A percentile compares a stretch with the other conserved stretches of the same genome.
Conservation (phyloP, 2,797 vertebrate genomes). For the Novumbra hubbsi region DNA sequence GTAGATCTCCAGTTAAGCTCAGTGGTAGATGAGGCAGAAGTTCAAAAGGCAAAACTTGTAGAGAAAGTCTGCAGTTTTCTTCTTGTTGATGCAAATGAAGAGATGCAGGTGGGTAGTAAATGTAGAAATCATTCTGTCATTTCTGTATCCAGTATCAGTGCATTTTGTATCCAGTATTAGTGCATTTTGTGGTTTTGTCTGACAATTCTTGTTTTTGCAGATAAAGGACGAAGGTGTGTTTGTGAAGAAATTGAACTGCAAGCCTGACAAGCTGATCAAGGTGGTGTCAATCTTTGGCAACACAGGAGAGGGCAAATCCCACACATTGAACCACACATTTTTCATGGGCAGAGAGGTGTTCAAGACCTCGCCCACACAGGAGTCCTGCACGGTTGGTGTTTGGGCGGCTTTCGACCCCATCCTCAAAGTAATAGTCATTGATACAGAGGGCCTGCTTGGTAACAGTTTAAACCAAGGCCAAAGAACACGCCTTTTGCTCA, state of each 20-base stretch:
- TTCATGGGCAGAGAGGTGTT: constrained; percentile 96
- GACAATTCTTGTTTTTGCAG: constrained; percentile 57
- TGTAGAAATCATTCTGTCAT: neutral
- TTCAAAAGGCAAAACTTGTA: constrained; percentile 76
- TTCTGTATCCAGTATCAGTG: no score
- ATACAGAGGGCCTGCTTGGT: constrained; percentile 94
- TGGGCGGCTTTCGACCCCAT: constrained; percentile 95
- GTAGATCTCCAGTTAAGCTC: constrained; percentile 63
- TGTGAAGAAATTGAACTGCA: constrained; percentile 85
- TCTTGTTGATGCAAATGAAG: constrained; percentile 93
- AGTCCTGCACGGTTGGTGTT: constrained; percentile 96
- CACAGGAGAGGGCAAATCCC: constrained; percentile 97
- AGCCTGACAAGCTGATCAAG: constrained; percentile 89
- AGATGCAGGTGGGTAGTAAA: constrained; percentile 85
- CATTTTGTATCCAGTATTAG: neutral
- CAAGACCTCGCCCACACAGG: constrained; percentile 94
- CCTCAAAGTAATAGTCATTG: constrained; percentile 89
- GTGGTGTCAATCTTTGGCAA: constrained; percentile 99
- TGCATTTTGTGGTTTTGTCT: neutral
- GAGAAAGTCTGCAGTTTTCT: constrained; percentile 92
- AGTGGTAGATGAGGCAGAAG: constrained; percentile 72
- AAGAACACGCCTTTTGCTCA: constrained; percentile 94
- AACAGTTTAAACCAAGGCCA: constrained; percentile 94
- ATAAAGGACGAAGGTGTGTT: constrained; percentile 89
- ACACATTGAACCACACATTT: constrained; percentile 98